phyloP scores from a whole-genome alignment of 2,888 invertebrate species.

The Pemphredon lugubris region DNA sequence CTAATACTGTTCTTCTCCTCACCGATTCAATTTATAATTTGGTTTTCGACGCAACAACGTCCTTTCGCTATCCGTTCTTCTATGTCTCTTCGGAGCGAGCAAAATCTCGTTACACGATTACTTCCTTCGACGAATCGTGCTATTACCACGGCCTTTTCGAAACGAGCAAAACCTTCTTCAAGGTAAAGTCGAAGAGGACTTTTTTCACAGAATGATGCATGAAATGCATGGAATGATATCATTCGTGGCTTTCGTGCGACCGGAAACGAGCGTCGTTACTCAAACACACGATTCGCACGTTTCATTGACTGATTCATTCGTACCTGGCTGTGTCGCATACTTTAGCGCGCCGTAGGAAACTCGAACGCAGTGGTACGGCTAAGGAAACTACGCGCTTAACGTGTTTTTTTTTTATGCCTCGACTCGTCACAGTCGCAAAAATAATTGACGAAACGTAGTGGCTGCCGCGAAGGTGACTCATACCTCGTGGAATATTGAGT shows the following conservation, averaged over 20 bases:
- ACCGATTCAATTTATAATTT: too few species aligned
- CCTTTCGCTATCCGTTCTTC: too few species aligned
- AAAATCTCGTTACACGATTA: too few species aligned
- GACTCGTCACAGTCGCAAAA: not conserved
- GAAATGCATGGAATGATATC: slow-evolving; percentile 35
- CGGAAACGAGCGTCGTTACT: slow-evolving; percentile 15
- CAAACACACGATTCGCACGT: slow-evolving; percentile 28
- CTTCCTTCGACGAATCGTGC: too few species aligned
- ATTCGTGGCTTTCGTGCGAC: slow-evolving; percentile 11
- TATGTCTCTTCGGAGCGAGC: too few species aligned
- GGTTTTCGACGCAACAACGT: too few species aligned
- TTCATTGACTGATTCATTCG: slow-evolving; percentile 51
- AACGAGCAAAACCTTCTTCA: too few species aligned
- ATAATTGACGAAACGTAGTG: slow-evolving; percentile 12
- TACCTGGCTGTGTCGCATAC: slow-evolving; percentile 1
- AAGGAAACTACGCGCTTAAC: slow-evolving; percentile 8
- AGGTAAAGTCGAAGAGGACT: not conserved
- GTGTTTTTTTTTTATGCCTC: slow-evolving; percentile 3
- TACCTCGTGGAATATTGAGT: slow-evolving; percentile 29
- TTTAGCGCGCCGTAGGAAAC: slow-evolving; percentile 2
- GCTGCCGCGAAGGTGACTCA: slow-evolving; percentile 44
- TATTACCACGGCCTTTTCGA: too few species aligned
- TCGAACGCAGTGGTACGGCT: not conserved
- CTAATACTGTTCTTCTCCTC: too few species aligned
- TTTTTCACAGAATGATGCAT: not conserved